Evolutionary conservation across 2,888 invertebrate species (phyloP), one percentile per base, ranked within the genome.

Genomic region (Serrognathus titanus): DNA sequence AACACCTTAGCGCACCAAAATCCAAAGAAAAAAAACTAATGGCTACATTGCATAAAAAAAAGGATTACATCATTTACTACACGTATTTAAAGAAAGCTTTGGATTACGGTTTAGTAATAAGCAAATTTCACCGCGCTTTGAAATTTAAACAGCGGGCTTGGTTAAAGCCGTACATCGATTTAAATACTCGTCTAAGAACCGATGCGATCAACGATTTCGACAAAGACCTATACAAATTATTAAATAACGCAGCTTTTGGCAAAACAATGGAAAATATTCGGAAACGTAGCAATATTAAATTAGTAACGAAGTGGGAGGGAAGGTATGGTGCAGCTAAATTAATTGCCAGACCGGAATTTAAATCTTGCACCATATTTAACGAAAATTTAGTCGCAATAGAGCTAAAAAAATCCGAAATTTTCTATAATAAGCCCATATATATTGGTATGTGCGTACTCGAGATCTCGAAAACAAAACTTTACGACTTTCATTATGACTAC

Each of bases 61-160:
- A 49, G 16, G 37, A 48, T 12, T 53, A 53, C 31, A 5, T 53
- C n/a, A 12, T 53, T 13, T 40, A 53, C 24, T 53, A 48, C 20
- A 48, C 7, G 4, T 9, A n/a, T 39, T 39, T 53, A 11, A 38
- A 24, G 8, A 40, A 53, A 40, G 48, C 48, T n/a, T 9, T 53
- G 24, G 20, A 40, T 35, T 9, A 31, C 6, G 49, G 49, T 10
- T 12, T 49, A 12, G 12, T 8, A 49, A 1, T 54, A 16, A 10
- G n/a, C 24, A 37, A 12, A 13, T 16, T 53, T 10, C 53, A 53
- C 10, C 24, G 53, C 11, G 41, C 31, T 9, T 45, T 45, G 10
- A 31, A 36, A 35, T 43, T 51, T 43, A 8, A 35, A 43, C 51
- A 51, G 36, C 12, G 16, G 3, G 2, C 8, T 4, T 51, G 45